Percentiles rank a stretch among this genome's conserved stretches.
phyloP scores from a whole-genome alignment of 2,113 vertebrate genomes.

The Haemorhous mexicanus region DNA sequence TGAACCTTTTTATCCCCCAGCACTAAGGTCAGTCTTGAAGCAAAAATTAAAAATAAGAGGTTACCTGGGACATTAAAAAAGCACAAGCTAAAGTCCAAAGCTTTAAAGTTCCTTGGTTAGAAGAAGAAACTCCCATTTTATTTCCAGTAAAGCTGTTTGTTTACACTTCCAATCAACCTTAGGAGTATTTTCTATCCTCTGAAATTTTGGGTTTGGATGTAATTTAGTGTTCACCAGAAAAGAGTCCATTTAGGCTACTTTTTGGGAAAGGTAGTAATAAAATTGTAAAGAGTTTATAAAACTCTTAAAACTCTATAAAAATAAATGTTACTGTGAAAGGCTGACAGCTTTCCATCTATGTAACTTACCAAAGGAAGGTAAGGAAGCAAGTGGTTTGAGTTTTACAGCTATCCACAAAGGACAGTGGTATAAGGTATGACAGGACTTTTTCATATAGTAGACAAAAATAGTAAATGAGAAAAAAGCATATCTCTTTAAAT shows the following conservation, averaged over 20 bases:
- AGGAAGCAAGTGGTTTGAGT: not conserved
- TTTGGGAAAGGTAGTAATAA: not conserved
- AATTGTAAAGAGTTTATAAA: not conserved
- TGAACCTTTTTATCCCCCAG: not conserved
- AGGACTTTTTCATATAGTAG: not conserved
- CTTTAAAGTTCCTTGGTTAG: not conserved
- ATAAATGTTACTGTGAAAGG: not conserved
- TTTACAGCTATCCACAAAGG: not conserved
- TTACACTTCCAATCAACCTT: not conserved
- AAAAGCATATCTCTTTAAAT: not conserved
- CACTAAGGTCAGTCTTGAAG: not conserved
- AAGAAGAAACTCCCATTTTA: not conserved
- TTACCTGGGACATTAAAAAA: not conserved
- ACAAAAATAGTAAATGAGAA: not conserved
- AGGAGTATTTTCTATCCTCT: not conserved
- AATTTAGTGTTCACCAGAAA: not conserved
- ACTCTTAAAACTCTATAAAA: not conserved
- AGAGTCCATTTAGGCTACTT: not conserved
- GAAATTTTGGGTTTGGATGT: not conserved
- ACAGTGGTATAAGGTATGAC: not conserved
- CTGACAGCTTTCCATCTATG: not conserved
- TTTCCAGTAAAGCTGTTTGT: not conserved
- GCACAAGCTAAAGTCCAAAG: not conserved
- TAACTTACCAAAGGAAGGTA: not conserved
- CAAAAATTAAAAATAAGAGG: not conserved